A percentile compares a stretch with the other conserved stretches of the same genome.
These are phyloP conservation scores for Spinus pinus DNA, from an alignment of 2,797 vertebrate species.

Conservation along the genomic window DNA sequence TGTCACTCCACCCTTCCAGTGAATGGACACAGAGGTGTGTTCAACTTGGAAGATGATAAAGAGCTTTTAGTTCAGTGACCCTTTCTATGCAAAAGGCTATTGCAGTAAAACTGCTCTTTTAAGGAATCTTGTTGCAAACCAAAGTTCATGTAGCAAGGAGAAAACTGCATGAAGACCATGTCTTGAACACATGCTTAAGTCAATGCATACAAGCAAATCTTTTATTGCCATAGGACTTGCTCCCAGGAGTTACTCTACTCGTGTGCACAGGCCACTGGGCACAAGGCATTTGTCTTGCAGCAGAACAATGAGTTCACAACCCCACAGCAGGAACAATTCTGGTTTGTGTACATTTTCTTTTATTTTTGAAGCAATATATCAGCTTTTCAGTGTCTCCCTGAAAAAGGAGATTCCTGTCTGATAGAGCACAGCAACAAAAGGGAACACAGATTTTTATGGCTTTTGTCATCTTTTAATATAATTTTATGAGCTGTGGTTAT, in stretches of 20 bases:
- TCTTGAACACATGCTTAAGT: not conserved
- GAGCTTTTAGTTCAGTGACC: not conserved
- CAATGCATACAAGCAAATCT: not conserved
- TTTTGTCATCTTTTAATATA: conserved; percentile 59
- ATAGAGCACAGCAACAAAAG: conserved; percentile 9
- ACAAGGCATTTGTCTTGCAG: not conserved
- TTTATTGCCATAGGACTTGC: not conserved
- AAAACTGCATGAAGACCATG: not conserved
- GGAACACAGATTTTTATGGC: not conserved
- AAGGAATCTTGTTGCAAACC: not conserved
- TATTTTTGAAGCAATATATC: not conserved
- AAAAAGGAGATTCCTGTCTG: not conserved
- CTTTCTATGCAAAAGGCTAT: not conserved
- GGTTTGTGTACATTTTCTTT: not conserved
- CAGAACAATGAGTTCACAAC: not conserved
- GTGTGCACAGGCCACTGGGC: not conserved
- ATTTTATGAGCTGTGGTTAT: conserved; percentile 19
- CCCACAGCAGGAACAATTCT: not conserved
- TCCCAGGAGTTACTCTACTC: not conserved
- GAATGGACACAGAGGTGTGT: rapidly evolving
- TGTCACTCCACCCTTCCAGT: not conserved
- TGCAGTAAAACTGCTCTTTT: not conserved
- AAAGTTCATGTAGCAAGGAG: not conserved
- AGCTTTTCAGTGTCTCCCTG: not conserved
- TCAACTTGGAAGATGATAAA: not conserved